Conservation (phyloP, 2,797 vertebrate species). For the Ctenopoma kingsleyae region DNA sequence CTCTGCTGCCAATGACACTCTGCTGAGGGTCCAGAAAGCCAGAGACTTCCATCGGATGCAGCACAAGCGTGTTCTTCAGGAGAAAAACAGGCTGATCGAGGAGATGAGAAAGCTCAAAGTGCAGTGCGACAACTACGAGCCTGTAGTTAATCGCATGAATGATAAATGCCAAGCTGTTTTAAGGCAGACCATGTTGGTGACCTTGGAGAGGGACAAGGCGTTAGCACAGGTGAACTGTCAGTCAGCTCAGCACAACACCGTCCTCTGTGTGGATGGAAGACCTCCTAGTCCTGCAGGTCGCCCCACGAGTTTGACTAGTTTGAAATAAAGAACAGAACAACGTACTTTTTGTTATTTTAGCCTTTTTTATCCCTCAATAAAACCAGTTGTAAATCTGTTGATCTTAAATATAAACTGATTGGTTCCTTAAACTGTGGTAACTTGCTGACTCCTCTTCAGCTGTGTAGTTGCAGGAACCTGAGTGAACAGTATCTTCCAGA, state of each 20-base stretch:
- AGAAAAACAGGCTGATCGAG: conserved; percentile 87
- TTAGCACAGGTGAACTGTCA: conserved; percentile 73
- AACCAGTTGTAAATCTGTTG: no score
- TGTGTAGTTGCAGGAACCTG: no score
- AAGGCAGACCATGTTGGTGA: conserved; percentile 86
- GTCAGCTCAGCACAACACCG: conserved; percentile 13
- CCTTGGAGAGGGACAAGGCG: conserved; percentile 86
- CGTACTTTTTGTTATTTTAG: no score
- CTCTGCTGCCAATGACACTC: conserved; percentile 81
- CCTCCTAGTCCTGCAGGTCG: conserved; percentile 52
- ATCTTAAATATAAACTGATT: no score
- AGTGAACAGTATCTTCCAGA: no score
- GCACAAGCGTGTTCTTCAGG: conserved; percentile 87
- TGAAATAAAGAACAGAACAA: conserved; percentile 1
- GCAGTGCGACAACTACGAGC: conserved; percentile 87
- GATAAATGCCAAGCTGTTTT: conserved; percentile 87
- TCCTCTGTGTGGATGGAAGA: conserved; percentile 59
- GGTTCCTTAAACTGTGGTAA: no score
- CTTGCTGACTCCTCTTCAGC: no score
- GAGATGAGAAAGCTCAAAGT: conserved; percentile 89
- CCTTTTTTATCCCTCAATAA: no score
- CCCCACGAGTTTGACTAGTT: conserved; percentile 68
- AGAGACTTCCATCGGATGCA: conserved; percentile 89
- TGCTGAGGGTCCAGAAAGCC: conserved; percentile 85
- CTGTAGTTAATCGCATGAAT: conserved; percentile 83